A percentile compares a stretch with the other conserved stretches of the same genome.
Evolutionary conservation across 1,140 invertebrate species (phyloP).

Genomic region (Carposina sasakii): DNA sequence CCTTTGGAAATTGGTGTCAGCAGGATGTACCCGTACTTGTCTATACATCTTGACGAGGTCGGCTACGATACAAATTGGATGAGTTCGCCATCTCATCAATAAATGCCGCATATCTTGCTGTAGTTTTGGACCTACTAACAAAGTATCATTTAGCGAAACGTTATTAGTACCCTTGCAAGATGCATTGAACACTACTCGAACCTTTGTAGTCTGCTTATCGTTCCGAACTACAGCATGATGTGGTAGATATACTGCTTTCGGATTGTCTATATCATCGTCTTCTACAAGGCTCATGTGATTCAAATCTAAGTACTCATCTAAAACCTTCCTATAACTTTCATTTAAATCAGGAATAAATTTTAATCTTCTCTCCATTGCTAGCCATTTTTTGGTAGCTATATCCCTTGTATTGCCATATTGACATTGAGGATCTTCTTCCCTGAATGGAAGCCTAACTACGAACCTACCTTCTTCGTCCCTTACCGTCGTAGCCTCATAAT

Average conservation of each 20-base stretch:
- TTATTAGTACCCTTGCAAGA: slow-evolving; percentile 12
- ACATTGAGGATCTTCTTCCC: not conserved
- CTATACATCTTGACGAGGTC: slow-evolving; percentile 12
- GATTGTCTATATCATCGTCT: slow-evolving; percentile 1
- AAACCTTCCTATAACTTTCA: slow-evolving; percentile 9
- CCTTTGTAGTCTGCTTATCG: slow-evolving; percentile 8
- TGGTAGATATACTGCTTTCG: slow-evolving; percentile 13
- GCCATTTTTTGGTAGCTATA: slow-evolving; percentile 12
- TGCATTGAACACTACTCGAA: slow-evolving; percentile 12
- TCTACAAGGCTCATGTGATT: slow-evolving; percentile 16
- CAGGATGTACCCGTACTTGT: slow-evolving; percentile 6
- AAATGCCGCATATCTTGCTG: slow-evolving; percentile 14
- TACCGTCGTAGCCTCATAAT: not conserved
- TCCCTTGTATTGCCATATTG: slow-evolving; percentile 11
- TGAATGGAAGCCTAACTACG: not conserved
- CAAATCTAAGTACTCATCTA: slow-evolving; percentile 12
- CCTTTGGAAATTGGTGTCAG: slow-evolving; percentile 17
- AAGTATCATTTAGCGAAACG: slow-evolving; percentile 12
- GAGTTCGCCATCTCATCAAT: slow-evolving; percentile 12
- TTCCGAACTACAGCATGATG: slow-evolving; percentile 9
- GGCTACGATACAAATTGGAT: slow-evolving; percentile 10
- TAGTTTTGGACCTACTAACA: slow-evolving; percentile 14
- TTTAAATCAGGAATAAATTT: slow-evolving; percentile 2
- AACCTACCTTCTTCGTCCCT: not conserved
- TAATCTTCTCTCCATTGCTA: slow-evolving; percentile 13